Percentiles rank a stretch among this genome's conserved stretches.
phyloP scores from a whole-genome alignment of 2,113 vertebrate genomes.

The Oreochromis niloticus region DNA sequence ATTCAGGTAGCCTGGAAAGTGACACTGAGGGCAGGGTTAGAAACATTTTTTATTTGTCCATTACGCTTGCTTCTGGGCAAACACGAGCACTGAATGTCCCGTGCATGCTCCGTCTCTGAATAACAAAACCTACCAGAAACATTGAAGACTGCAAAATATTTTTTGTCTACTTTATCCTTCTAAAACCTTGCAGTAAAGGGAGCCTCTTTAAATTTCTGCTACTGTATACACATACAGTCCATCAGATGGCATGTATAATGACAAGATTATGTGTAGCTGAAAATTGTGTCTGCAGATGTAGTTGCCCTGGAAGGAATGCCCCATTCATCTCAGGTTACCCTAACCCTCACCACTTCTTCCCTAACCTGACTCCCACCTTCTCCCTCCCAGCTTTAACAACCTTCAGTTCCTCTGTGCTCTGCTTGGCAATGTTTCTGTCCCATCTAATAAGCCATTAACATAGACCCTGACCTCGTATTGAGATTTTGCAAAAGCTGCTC shows the following conservation, averaged over 20 bases:
- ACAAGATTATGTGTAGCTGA: slow-evolving; percentile 64
- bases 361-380: slow-evolving; percentile 48
- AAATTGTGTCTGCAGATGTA: slow-evolving; percentile 74
- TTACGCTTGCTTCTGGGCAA: neutral
- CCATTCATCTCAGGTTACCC: slow-evolving; percentile 68
- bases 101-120: neutral
- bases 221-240: neutral
- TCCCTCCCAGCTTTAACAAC: slow-evolving; percentile 16
- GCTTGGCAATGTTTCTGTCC: neutral
- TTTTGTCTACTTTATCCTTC: neutral
- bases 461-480: neutral
- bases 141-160: neutral
- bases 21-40: neutral
- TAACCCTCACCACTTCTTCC: slow-evolving; percentile 29
- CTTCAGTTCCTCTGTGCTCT: neutral
- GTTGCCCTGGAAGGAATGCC: slow-evolving; percentile 72
- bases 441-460: neutral
- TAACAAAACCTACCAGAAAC: neutral
- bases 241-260: slow-evolving; percentile 35
- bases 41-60: neutral
- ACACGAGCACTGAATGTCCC: fast-evolving
- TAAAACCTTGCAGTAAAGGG: neutral
- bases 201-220: neutral
- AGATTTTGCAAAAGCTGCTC: neutral
- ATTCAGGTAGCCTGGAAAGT: neutral